These are phyloP conservation scores for Ceratitis capitata DNA, from an alignment of 1,140 invertebrate species.

Conservation along the genomic window DNA sequence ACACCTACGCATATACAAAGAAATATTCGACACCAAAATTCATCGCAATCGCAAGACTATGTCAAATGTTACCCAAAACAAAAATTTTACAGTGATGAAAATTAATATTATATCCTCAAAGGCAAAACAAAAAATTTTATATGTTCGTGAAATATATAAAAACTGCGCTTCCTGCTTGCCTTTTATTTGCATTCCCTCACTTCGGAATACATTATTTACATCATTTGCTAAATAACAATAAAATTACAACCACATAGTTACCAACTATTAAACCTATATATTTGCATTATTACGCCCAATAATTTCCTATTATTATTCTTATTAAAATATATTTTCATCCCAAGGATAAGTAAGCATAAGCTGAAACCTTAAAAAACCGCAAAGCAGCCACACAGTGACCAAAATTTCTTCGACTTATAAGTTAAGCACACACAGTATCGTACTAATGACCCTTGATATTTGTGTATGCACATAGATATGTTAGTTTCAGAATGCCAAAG, in stretches of 20 bases:
- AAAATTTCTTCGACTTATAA: not conserved
- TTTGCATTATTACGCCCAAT: not conserved
- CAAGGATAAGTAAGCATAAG: not conserved
- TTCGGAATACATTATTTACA: not conserved
- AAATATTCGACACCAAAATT: too few species aligned
- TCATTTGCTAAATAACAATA: not conserved
- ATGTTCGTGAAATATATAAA: too few species aligned
- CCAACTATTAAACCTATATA: not conserved
- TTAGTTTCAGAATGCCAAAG: not conserved
- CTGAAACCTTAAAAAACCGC: not conserved
- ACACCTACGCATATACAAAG: too few species aligned
- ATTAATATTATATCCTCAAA: too few species aligned
- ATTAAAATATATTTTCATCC: not conserved
- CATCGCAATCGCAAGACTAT: too few species aligned
- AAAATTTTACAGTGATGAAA: too few species aligned
- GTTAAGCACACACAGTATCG: not conserved
- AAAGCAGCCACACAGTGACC: not conserved
- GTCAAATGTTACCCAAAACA: too few species aligned
- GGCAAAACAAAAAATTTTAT: too few species aligned
- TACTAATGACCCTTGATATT: not conserved
- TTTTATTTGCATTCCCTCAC: too few species aligned
- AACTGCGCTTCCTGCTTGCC: not conserved
- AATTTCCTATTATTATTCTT: slow-evolving; percentile 9
- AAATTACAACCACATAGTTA: not conserved
- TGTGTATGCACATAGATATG: not conserved